phyloP scores from a whole-genome alignment of 2,888 invertebrate genomes.

The Pseudococcus jackbeardsleyi region DNA sequence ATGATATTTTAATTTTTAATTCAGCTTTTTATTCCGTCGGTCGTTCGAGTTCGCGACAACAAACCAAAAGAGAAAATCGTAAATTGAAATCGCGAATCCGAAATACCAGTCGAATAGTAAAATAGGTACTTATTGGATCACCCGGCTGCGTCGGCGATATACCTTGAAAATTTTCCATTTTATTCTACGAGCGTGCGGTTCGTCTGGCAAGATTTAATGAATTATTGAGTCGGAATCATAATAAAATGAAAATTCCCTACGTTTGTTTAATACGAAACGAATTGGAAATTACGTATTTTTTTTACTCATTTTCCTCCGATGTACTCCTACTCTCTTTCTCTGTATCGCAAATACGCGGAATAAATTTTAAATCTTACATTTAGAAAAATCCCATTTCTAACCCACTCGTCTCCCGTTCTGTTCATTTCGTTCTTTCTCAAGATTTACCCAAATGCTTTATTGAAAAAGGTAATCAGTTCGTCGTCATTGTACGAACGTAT shows the following conservation, averaged over 20 bases:
- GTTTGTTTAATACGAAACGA: conserved; percentile 36
- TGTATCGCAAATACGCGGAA: background rate
- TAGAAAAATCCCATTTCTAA: conserved; percentile 11
- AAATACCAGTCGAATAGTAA: background rate
- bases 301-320: background rate
- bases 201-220: conserved; percentile 22
- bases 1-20: conserved; percentile 46
- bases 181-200: conserved; percentile 34
- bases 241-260: conserved; percentile 37
- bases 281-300: conserved; percentile 26
- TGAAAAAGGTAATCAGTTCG: conserved; percentile 34
- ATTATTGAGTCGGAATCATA: conserved; percentile 40
- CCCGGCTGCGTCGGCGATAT: background rate
- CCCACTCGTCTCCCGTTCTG: background rate
- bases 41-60: background rate
- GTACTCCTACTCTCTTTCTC: background rate
- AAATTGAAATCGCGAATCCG: conserved; percentile 17
- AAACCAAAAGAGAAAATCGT: background rate
- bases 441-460: conserved; percentile 18
- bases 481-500: background rate
- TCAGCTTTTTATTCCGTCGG: background rate
- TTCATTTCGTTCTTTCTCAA: background rate
- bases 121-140: background rate
- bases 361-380: conserved; percentile 4
- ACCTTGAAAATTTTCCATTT: conserved; percentile 26